Evolutionary conservation across 2,113 vertebrate species (phyloP).

Genomic region (Hiodon tergisus): DNA sequence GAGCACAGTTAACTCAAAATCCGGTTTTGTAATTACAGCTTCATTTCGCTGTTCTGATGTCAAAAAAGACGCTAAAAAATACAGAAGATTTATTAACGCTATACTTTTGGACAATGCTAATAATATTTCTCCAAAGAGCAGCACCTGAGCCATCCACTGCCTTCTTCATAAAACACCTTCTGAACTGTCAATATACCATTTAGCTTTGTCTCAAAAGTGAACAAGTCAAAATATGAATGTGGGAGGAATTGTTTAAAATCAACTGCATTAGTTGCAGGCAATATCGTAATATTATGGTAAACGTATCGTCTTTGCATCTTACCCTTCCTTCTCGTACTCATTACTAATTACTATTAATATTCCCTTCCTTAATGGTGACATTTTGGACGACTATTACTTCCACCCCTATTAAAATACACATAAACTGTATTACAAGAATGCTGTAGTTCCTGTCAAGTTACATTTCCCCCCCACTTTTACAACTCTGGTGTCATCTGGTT

Average conservation of each 20-base stretch:
- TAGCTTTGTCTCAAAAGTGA: slow-evolving; percentile 4
- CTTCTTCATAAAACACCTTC: slow-evolving; percentile 36
- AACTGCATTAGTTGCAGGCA: too few species aligned
- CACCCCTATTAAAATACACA: background rate
- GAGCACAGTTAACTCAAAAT: slow-evolving; percentile 53
- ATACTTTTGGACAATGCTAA: slow-evolving; percentile 43
- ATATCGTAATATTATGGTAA: background rate
- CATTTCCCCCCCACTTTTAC: too few species aligned
- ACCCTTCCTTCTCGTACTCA: background rate
- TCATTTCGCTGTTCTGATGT: slow-evolving; percentile 52
- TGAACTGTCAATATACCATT: slow-evolving; percentile 33
- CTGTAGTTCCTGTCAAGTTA: too few species aligned
- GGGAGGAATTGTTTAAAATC: background rate
- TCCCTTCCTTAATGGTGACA: background rate
- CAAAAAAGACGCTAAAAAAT: slow-evolving; percentile 62
- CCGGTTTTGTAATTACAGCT: slow-evolving; percentile 64
- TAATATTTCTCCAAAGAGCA: slow-evolving; percentile 38
- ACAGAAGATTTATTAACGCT: slow-evolving; percentile 51
- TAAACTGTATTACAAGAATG: too few species aligned
- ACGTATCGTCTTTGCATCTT: background rate
- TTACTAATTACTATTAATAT: background rate
- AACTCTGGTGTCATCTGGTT: too few species aligned
- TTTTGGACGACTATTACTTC: background rate
- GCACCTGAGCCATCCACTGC: slow-evolving; percentile 34
- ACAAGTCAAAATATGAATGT: slow-evolving; percentile 1